Percentiles rank a stretch among this genome's conserved stretches.
These are phyloP conservation scores for Suillia variegata DNA, from an alignment of 2,888 invertebrate species.

Conservation along the genomic window DNA sequence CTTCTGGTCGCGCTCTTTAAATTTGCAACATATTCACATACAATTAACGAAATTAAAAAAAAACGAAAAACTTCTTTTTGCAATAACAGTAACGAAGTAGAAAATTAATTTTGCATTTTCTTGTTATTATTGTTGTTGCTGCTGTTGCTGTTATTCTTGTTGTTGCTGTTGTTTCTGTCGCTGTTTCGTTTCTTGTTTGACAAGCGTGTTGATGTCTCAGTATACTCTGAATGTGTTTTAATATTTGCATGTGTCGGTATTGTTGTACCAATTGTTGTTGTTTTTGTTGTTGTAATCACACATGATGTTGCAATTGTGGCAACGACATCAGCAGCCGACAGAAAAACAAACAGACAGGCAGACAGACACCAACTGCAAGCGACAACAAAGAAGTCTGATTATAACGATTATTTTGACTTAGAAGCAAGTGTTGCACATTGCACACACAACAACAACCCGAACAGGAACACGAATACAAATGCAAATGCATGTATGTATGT, in stretches of 20 bases:
- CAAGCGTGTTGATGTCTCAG: background rate
- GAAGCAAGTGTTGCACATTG: background rate
- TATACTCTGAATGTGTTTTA: too few relatives aligned
- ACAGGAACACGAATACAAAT: too few relatives aligned
- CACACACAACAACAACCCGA: background rate
- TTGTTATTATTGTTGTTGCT: background rate
- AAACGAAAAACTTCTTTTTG: background rate
- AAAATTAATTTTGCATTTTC: conserved; percentile 29
- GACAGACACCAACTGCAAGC: background rate
- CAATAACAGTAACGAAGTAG: conserved; percentile 19
- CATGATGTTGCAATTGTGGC: background rate
- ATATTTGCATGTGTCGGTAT: background rate
- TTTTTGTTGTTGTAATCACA: background rate
- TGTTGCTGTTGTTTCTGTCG: background rate
- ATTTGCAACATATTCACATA: too few relatives aligned
- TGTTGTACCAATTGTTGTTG: background rate
- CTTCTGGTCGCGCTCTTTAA: too few relatives aligned
- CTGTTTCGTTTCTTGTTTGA: background rate
- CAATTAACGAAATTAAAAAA: too few relatives aligned
- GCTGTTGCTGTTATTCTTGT: conserved; percentile 17
- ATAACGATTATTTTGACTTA: background rate
- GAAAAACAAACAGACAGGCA: too few relatives aligned
- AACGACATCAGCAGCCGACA: background rate
- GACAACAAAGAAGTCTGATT: too few relatives aligned
- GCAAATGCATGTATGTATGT: background rate